Evolutionary conservation across 2,797 vertebrate genomes (phyloP).

Genomic region (Delichon dasypus): DNA sequence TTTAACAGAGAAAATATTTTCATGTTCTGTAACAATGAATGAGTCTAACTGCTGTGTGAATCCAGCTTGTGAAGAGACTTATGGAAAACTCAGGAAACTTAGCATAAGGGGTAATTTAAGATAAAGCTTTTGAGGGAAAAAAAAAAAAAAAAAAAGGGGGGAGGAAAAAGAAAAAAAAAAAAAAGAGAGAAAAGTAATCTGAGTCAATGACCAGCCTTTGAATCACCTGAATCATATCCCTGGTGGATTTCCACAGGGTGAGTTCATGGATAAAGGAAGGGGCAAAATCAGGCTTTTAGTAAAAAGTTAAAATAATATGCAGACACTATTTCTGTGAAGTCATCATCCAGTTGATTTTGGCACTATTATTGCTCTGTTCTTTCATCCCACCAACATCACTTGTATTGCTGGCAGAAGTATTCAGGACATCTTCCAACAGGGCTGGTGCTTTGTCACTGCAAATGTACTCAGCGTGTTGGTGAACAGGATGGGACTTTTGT

Average conservation of each 20-base stretch:
- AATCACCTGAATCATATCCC: background rate
- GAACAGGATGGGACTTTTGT: background rate
- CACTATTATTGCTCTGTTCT: background rate
- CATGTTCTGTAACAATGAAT: background rate
- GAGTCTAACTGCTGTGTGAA: background rate
- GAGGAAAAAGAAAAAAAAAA: too few species aligned
- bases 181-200: background rate
- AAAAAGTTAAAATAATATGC: background rate
- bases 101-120: background rate
- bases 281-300: background rate
- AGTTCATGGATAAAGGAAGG: background rate
- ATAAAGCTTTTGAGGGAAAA: background rate
- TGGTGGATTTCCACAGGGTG: background rate
- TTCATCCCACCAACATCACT: background rate
- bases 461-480: background rate
- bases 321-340: background rate
- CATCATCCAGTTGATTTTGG: background rate
- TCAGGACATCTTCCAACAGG: background rate
- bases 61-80: background rate
- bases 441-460: background rate
- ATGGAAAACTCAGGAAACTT: background rate
- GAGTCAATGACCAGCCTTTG: background rate
- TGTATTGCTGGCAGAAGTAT: background rate
- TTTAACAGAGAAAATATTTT: slow-evolving; percentile 18
- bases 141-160: too few species aligned